Evolutionary conservation across 2,797 vertebrate genomes (phyloP).

Genomic region (Amblyraja radiata): DNA sequence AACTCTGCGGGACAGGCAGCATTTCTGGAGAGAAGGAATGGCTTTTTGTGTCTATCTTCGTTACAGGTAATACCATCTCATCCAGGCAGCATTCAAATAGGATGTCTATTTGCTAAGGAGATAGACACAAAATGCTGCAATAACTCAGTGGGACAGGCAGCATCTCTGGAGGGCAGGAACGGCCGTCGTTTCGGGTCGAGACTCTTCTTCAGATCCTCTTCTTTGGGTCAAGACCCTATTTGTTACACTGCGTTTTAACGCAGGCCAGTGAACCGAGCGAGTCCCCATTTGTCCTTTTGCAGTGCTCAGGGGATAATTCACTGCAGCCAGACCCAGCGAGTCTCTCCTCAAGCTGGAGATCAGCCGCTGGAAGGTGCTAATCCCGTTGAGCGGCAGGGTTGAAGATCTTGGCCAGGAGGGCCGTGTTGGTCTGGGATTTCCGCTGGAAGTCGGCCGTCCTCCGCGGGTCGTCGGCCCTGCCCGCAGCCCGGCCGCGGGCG

Average conservation of each 20-base stretch:
- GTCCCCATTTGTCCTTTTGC: not conserved
- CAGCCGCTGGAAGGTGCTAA: not conserved
- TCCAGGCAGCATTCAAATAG: too few species aligned
- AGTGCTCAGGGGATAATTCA: not conserved
- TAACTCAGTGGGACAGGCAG: too few species aligned
- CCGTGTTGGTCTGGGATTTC: constrained; percentile 63
- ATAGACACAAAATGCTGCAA: too few species aligned
- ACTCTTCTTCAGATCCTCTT: not conserved
- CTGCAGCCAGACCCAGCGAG: not conserved
- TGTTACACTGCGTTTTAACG: too few species aligned
- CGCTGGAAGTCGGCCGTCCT: constrained; percentile 56
- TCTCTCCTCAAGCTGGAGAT: not conserved
- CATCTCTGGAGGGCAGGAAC: too few species aligned
- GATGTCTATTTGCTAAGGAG: too few species aligned
- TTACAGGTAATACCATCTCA: too few species aligned
- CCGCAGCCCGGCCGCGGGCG: not conserved
- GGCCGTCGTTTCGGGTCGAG: too few species aligned
- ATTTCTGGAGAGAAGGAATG: too few species aligned
- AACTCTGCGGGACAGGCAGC: too few species aligned
- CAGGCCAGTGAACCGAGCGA: too few species aligned
- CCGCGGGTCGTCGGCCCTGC: constrained; percentile 49
- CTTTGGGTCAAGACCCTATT: not conserved
- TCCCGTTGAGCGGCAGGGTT: constrained; percentile 41
- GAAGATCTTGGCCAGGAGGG: constrained; percentile 78
- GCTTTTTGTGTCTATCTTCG: too few species aligned